These are phyloP conservation scores for Homalodisca vitripennis DNA, from an alignment of 1,140 invertebrate species.

Conservation along the genomic window DNA sequence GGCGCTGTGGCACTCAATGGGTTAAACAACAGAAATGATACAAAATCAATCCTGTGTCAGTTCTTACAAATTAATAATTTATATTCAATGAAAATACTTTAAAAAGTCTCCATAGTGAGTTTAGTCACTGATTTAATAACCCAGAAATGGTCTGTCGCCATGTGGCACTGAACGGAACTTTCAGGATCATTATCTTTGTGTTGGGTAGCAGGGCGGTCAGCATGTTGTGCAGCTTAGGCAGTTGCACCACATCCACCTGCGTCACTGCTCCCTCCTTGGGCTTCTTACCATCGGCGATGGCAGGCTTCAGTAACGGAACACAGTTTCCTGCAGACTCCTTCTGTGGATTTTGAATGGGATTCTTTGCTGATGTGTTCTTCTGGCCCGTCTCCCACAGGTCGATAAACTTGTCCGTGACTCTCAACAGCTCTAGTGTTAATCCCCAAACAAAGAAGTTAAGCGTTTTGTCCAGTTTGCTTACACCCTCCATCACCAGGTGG, in stretches of 20 bases:
- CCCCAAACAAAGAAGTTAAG: slow-evolving; percentile 75
- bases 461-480: slow-evolving; percentile 65
- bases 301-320: slow-evolving; percentile 75
- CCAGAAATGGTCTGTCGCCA: slow-evolving; percentile 57
- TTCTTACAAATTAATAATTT: no score
- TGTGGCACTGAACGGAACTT: slow-evolving; percentile 75
- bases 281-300: slow-evolving; percentile 42
- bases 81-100: no score
- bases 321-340: slow-evolving; percentile 59
- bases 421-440: slow-evolving; percentile 73
- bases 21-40: no score
- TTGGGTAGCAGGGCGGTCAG: slow-evolving; percentile 59
- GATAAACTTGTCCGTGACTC: slow-evolving; percentile 75
- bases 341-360: slow-evolving; percentile 27
- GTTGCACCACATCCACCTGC: slow-evolving; percentile 72
- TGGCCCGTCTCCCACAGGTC: slow-evolving; percentile 58
- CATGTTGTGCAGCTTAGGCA: slow-evolving; percentile 71
- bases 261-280: slow-evolving; percentile 40
- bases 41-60: no score
- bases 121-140: no score
- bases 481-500: slow-evolving; percentile 71
- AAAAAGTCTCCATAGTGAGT: no score
- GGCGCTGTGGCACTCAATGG: no score
- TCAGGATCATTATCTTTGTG: slow-evolving; percentile 72
- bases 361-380: slow-evolving; percentile 31